Evolutionary conservation across 2,113 vertebrate genomes (phyloP), one percentile per base, ranked within the genome.

Genomic region (Silurus glanis): DNA sequence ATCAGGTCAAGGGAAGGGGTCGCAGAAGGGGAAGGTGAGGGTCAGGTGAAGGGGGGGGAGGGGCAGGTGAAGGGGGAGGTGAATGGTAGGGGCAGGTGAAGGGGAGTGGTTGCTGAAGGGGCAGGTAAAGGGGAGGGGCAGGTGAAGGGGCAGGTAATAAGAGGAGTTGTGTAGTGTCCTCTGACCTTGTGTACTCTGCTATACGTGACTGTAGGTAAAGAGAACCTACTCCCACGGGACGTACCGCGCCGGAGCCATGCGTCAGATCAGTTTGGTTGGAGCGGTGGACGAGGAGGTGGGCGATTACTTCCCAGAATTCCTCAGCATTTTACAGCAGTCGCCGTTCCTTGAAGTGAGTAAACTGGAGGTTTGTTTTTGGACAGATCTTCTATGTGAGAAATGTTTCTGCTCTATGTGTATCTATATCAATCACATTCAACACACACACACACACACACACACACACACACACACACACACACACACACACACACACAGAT

Each of bases 241-340:
- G 5, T 99, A 99, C 92, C 95, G 98, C 93, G 98, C 98, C 69
- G 98, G 98, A 49, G 96, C 98, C 64, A 99, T 99, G 98, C 94
- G 98, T 90, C 98, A 99, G 90, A 98, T 99, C 94, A 99, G 98
- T 93, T 94, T 99, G 93, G 98, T 99, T 93, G 98, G 98, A 91
- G 98, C 97, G 10, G 97, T 99, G 91, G 98, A 99, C 89, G 98
- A 99, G 92, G 98, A 99, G 94, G 98, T 99, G 83, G 98, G 98
- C 58, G 95, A 98, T 93, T 99, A 97, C 90, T 99, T 99, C 93
- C 98, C 98, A 91, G 98, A 99, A 90, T 99, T 99, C 93, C 96
- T 99, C 89, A 92, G 95, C 93, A 96, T 99, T 96, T 93, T 99
- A 93, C 96, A 97, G 92, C 96, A 97, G 88, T 99, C 97, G n/a